Evolutionary conservation across 2,113 vertebrate species (phyloP), one percentile per base, ranked within the genome.

Genomic region (Elephas maximus): DNA sequence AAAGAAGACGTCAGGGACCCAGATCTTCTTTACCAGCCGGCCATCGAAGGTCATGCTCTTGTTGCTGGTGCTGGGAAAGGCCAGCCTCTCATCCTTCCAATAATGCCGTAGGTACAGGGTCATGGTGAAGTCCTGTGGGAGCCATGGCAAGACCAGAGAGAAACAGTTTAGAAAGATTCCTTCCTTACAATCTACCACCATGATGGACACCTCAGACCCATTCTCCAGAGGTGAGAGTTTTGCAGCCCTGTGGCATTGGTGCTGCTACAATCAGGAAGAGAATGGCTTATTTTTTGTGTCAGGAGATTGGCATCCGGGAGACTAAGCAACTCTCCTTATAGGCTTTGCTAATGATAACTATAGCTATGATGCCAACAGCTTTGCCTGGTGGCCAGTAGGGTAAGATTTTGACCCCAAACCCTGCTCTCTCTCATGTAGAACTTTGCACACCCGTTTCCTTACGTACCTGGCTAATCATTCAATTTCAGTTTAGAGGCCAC

Each of bases 11-110:
- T 99, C 99, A 0, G 99, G 99, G 10, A 99, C 99, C 99, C 99
- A 99, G 98, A 99, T 99, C 98, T 99, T 99, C 98, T 99, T 99
- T 92, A 99, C 99, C 78, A 99, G 98, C 20, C 99, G 98, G 2
- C 99, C 99, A 0, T 99, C 99, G 0, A 99, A 99, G 37, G 99
- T 99, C 99, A 99, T 99, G 98, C 99, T 99, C 96, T 99, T 99
- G 97, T 99, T 99, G 92, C 98, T 99, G 98, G 98, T 95, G 97
- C 99, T 99, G 28, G 99, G 98, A 95, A 99, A 99, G 0, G 99
- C 99, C 92, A 99, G 98, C 4, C 99, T 98, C 93, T 99, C 99
- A 0, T 99, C 99, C 98, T 99, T 99, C 99, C 99, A 99, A 97
- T 99, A 99, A 93, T 99, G 99, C 87, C 99, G 98, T 96, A 99